Percentiles rank a stretch among this genome's conserved stretches.
Evolutionary conservation across 1,140 invertebrate species (phyloP).

Genomic region (Antheraea mylitta): DNA sequence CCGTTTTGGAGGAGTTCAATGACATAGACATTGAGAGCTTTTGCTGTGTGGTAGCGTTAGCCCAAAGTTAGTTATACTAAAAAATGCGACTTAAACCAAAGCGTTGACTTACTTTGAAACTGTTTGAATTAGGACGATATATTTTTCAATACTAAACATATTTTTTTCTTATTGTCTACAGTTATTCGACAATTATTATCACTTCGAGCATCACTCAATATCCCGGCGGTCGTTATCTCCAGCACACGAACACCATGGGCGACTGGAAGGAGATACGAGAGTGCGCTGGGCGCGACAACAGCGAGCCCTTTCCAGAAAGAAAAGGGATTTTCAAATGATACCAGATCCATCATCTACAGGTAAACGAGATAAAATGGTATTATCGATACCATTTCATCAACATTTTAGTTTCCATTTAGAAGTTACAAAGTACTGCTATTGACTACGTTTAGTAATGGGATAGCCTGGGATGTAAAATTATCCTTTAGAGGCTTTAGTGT

Average conservation of each 20-base stretch:
- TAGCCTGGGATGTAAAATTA: too few relatives aligned
- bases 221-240: constrained; percentile 86
- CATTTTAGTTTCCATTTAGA: too few relatives aligned
- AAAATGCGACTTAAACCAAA: too few relatives aligned
- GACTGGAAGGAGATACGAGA: constrained; percentile 83
- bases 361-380: constrained; percentile 14
- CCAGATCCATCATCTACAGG: constrained; percentile 49
- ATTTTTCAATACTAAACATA: neutral
- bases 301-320: constrained; percentile 82
- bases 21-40: too few relatives aligned
- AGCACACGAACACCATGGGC: constrained; percentile 82
- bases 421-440: too few relatives aligned
- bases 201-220: constrained; percentile 88
- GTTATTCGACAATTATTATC: constrained; percentile 90
- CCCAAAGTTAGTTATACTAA: too few relatives aligned
- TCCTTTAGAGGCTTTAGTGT: too few relatives aligned
- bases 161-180: constrained; percentile 68
- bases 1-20: too few relatives aligned
- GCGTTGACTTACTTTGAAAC: too few relatives aligned
- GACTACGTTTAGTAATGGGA: too few relatives aligned
- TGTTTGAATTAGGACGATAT: neutral
- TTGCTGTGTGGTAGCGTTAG: too few relatives aligned
- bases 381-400: neutral
- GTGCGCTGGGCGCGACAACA: constrained; percentile 88
- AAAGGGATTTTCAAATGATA: constrained; percentile 82